Evolutionary conservation across 1,140 invertebrate genomes (phyloP).

Genomic region (Lepidurus packardi): DNA sequence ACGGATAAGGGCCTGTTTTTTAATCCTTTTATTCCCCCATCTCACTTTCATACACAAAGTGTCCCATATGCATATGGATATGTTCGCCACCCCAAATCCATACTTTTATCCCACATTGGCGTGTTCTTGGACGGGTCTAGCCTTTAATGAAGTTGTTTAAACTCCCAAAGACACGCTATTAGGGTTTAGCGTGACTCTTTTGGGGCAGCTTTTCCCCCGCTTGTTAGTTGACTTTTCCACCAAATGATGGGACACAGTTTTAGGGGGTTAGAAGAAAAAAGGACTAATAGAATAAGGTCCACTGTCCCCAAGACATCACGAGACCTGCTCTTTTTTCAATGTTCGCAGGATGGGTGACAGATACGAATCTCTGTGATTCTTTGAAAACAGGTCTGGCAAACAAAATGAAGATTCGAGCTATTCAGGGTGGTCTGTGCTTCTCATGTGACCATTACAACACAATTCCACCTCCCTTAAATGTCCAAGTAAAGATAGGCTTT

Average conservation of each 20-base stretch:
- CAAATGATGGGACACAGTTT: not conserved
- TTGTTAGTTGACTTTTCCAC: not conserved
- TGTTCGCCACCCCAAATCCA: not conserved
- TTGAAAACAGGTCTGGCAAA: not conserved
- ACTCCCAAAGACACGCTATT: not conserved
- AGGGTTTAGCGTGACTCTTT: conserved; percentile 3
- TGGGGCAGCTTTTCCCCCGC: not conserved
- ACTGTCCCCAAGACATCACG: not conserved
- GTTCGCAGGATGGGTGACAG: not conserved
- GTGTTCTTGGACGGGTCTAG: not conserved
- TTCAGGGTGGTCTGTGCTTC: conserved; percentile 4
- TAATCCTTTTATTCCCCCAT: not conserved
- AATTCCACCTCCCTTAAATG: conserved; percentile 1
- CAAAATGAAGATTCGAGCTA: not conserved
- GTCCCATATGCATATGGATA: not conserved
- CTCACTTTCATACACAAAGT: not conserved
- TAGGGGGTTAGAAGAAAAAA: not conserved
- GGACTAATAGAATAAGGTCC: not conserved
- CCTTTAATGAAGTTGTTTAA: conserved; percentile 9
- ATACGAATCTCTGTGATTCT: not conserved
- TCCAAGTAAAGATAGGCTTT: not conserved
- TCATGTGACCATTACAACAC: not conserved
- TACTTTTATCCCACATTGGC: not conserved
- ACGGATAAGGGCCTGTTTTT: not conserved
- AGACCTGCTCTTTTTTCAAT: not conserved